Percentiles rank a stretch among this genome's conserved stretches.
These are phyloP conservation scores for Columba janthina DNA, from an alignment of 2,113 vertebrate species.

Conservation along the genomic window DNA sequence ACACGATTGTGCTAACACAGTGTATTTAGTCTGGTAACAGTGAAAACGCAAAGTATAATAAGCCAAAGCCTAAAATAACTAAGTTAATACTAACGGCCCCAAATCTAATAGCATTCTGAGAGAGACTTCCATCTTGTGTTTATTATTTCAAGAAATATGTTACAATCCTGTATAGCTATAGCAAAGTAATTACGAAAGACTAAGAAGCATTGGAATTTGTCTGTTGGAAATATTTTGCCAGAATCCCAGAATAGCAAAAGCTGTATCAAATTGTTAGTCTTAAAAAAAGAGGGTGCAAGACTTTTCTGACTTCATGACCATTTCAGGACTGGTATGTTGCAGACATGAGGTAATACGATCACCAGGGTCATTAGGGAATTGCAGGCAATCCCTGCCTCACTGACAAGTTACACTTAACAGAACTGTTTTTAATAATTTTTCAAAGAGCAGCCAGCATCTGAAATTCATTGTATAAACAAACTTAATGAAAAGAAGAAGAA, in stretches of 20 bases:
- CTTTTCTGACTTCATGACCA: background rate
- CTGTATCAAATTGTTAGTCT: background rate
- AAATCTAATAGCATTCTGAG: background rate
- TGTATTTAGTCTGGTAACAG: background rate
- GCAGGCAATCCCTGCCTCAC: background rate
- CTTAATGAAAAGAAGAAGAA: background rate
- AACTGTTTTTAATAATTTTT: background rate
- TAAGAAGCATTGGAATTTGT: background rate
- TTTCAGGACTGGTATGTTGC: background rate
- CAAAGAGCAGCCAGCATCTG: background rate
- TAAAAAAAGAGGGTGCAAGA: background rate
- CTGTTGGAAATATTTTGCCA: background rate
- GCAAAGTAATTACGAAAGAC: background rate
- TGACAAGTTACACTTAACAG: background rate
- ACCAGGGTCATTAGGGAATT: background rate
- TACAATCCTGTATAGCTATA: background rate
- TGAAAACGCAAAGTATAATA: background rate
- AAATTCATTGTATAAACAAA: background rate
- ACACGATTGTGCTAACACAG: background rate
- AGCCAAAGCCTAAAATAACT: background rate
- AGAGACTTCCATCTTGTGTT: background rate
- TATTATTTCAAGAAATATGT: background rate
- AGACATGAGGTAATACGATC: background rate
- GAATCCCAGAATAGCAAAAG: background rate
- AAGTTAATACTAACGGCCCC: background rate